phyloP scores from a whole-genome alignment of 2,888 invertebrate species.

The Beris chalybata region DNA sequence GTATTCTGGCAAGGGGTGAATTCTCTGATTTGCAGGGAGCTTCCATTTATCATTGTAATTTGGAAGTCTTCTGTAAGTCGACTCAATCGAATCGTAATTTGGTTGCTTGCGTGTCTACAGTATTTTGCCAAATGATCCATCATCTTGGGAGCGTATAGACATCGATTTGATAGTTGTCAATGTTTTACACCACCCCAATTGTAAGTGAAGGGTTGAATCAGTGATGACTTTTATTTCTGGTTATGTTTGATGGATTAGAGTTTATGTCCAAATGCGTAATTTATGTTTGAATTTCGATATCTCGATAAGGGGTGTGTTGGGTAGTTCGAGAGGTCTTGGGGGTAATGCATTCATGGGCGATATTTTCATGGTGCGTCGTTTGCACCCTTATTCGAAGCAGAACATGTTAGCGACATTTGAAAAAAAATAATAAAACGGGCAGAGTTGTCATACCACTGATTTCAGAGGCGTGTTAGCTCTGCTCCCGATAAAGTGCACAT shows the following conservation, averaged over 20 bases:
- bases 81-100: slow-evolving; percentile 45
- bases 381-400: no score
- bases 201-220: slow-evolving; percentile 18
- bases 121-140: slow-evolving; percentile 32
- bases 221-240: slow-evolving; percentile 14
- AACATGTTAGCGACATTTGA: no score
- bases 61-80: slow-evolving; percentile 40
- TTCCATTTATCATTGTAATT: slow-evolving; percentile 44
- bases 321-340: neutral
- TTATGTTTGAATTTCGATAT: neutral
- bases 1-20: slow-evolving; percentile 15
- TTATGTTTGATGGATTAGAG: slow-evolving; percentile 17
- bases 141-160: slow-evolving; percentile 12
- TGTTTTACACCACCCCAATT: slow-evolving; percentile 19
- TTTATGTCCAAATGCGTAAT: neutral
- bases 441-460: no score
- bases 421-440: no score
- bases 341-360: no score
- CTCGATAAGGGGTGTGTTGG: neutral
- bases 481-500: no score
- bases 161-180: slow-evolving; percentile 28
- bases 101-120: slow-evolving; percentile 10
- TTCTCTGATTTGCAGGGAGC: slow-evolving; percentile 34
- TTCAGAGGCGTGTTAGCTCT: no score
- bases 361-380: no score